Base-by-base conservation (phyloP, 1,140 invertebrate species). In the Drosophila repletoides region DNA sequence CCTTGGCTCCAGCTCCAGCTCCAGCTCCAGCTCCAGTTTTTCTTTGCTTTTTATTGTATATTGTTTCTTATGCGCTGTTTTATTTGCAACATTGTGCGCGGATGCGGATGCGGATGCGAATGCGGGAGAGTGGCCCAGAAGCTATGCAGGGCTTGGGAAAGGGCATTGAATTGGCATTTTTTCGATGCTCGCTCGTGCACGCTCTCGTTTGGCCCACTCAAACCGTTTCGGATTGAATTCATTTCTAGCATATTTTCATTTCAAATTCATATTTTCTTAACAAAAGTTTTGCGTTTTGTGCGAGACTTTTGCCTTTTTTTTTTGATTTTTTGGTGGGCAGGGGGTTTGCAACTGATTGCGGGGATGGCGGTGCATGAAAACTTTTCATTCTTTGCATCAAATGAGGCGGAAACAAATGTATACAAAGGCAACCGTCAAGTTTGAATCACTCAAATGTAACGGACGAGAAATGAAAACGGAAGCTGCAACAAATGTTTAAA, bases 191-290 rank as follows among this genome's bases (percentile, higher is more conserved):
- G 65, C 36, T 84, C 77, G 79, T 83, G 79, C 77, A 84, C 74
- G 56, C 69, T 64, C 69, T 73, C 58, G 52, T 83, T 77, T 77
- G 59, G 74, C 53, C 71, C 74, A 69, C 74, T 79, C 56, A 71
- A 84, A 67, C 74, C 71, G 80, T 86, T 86, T 80, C 68, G 79
- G 72, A 69, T 86, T 86, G 81, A 86, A 80, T 86, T 86, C 80
- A 87, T 87, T 86, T 84, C 77, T 77, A 83, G 75, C 76, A 86
- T 84, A 84, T 84, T 87, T 86, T 86, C 80, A 87, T 86, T 86
- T 86, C 75, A 76, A 80, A 86, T 86, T 86, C 80, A 86, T 86
- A 86, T 86, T 86, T 86, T 86, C 80, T 80, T 86, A 86, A 86
- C 80, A 86, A 86, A 86, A 86, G 81, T 87, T 86, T 83, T 72